Evolutionary conservation across 2,888 invertebrate species (phyloP).

Genomic region (Tortricodes alternella): DNA sequence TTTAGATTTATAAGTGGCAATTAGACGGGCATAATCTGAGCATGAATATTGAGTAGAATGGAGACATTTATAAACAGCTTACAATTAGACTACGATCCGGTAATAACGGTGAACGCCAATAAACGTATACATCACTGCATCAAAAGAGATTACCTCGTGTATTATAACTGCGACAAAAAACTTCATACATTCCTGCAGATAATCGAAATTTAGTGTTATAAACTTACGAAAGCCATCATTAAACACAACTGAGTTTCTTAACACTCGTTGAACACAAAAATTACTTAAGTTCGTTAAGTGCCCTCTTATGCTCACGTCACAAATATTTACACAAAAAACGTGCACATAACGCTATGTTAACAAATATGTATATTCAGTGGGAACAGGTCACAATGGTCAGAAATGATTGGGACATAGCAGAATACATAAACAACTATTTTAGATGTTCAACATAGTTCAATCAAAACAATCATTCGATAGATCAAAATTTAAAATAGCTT

Average conservation of each 20-base stretch:
- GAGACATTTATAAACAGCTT: constrained; percentile 68
- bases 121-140: constrained; percentile 40
- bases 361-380: constrained; percentile 64
- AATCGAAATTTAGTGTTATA: neutral
- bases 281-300: constrained; percentile 64
- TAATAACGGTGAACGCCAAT: constrained; percentile 51
- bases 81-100: constrained; percentile 56
- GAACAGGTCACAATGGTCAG: constrained; percentile 44
- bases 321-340: constrained; percentile 66
- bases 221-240: neutral
- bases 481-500: too few relatives aligned
- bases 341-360: constrained; percentile 55
- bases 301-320: constrained; percentile 61
- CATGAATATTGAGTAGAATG: constrained; percentile 72
- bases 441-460: too few relatives aligned
- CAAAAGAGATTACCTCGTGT: constrained; percentile 33
- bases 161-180: neutral
- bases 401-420: constrained; percentile 34
- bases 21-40: constrained; percentile 70
- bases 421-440: too few relatives aligned
- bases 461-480: too few relatives aligned
- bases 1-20: constrained; percentile 75
- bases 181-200: neutral
- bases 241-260: constrained; percentile 31
- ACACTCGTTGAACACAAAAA: constrained; percentile 56